Evolutionary conservation across 2,113 vertebrate genomes (phyloP).

Genomic region (Oncorhynchus nerka): DNA sequence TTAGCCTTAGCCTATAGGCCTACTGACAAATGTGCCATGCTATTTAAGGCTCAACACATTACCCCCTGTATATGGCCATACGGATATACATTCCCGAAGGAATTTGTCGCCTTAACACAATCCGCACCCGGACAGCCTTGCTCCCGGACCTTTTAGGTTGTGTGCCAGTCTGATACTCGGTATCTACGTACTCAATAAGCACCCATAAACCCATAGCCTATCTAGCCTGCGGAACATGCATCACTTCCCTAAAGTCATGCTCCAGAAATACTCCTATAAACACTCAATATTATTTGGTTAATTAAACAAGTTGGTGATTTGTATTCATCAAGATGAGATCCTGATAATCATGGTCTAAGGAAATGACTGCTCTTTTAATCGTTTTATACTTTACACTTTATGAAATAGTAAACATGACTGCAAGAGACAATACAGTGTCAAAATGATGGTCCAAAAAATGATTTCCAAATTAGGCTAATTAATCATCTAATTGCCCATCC

Average conservation of each 20-base stretch:
- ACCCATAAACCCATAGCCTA: background rate
- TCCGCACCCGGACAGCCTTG: conserved; percentile 1
- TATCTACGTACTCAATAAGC: conserved; percentile 20
- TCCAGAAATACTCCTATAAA: background rate
- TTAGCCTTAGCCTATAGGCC: background rate
- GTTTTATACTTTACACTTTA: background rate
- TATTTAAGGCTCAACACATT: conserved; percentile 70
- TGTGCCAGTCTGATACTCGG: conserved; percentile 38
- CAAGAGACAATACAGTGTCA: too few relatives aligned
- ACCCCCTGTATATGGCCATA: conserved; percentile 66
- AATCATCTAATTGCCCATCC: background rate
- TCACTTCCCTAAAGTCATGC: background rate
- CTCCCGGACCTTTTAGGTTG: background rate
- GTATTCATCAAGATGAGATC: background rate
- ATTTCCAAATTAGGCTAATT: background rate
- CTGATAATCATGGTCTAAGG: background rate
- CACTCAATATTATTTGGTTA: background rate
- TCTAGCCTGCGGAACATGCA: background rate
- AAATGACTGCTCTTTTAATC: background rate
- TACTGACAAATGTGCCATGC: conserved; percentile 42
- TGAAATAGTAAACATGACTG: background rate
- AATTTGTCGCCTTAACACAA: conserved; percentile 71
- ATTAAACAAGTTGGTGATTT: background rate
- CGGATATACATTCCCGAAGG: conserved; percentile 72
- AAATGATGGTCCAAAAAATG: too few relatives aligned